Evolutionary conservation across 2,113 vertebrate genomes (phyloP).

Genomic region (Salvelinus namaycush): DNA sequence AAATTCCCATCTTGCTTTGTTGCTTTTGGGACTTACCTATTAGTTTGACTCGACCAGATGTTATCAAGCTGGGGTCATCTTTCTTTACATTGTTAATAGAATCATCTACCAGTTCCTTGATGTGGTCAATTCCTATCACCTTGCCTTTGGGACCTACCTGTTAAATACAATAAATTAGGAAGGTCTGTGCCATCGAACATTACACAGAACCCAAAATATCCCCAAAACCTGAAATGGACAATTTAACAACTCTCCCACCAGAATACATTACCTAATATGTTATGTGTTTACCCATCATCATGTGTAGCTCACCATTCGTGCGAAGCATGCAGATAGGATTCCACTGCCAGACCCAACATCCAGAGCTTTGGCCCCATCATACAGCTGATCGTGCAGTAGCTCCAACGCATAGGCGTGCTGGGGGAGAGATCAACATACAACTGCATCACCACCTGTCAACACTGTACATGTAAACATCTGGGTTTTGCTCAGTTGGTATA

Average conservation of each 20-base stretch:
- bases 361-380: slow-evolving; percentile 95
- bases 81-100: slow-evolving; percentile 96
- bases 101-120: slow-evolving; percentile 97
- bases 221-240: background rate
- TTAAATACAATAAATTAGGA: slow-evolving; percentile 55
- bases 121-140: slow-evolving; percentile 99
- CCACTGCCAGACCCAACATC: slow-evolving; percentile 98
- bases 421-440: background rate
- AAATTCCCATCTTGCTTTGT: background rate
- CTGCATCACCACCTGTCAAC: slow-evolving; percentile 24
- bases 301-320: slow-evolving; percentile 89
- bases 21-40: slow-evolving; percentile 77
- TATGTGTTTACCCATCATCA: slow-evolving; percentile 46
- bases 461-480: background rate
- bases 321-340: slow-evolving; percentile 94
- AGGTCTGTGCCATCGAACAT: too few species aligned
- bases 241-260: background rate
- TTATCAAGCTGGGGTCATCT: slow-evolving; percentile 89
- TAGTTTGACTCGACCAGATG: slow-evolving; percentile 90
- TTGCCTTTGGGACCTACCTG: slow-evolving; percentile 93
- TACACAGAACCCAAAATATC: background rate
- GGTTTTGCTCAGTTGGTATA: background rate
- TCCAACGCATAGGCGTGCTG: slow-evolving; percentile 98
- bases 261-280: slow-evolving; percentile 21
- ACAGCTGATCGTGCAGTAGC: slow-evolving; percentile 91